Conservation (phyloP, 1,140 invertebrate species). For the Drosophila rufa region DNA sequence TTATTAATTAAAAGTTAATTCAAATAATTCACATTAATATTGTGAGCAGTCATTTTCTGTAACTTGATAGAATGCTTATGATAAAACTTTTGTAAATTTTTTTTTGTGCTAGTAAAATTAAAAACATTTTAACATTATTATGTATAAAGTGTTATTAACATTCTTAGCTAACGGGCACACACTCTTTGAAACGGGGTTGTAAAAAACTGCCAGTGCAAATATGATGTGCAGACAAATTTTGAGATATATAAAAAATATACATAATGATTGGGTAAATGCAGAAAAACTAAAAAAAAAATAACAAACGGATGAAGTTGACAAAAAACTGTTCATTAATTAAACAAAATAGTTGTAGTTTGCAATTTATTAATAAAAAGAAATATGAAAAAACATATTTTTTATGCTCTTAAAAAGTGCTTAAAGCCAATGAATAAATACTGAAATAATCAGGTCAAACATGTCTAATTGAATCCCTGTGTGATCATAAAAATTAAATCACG, state of each 20-base stretch:
- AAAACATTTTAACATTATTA: neutral
- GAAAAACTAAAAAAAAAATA: neutral
- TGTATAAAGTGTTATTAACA: neutral
- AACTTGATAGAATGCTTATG: too few species aligned
- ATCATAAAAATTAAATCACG: slow-evolving; percentile 1
- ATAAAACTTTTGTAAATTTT: neutral
- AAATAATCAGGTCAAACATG: neutral
- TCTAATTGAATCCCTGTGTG: neutral
- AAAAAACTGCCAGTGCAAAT: neutral
- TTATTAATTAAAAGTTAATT: too few species aligned
- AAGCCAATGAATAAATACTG: neutral
- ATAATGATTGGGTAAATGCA: neutral
- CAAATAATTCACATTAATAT: neutral
- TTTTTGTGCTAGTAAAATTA: too few species aligned
- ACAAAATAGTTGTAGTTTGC: neutral
- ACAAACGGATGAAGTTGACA: neutral
- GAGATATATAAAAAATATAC: neutral
- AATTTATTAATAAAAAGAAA: neutral
- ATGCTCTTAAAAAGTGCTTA: neutral
- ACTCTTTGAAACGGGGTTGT: neutral
- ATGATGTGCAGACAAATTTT: neutral
- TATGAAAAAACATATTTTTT: neutral
- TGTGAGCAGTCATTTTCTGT: too few species aligned
- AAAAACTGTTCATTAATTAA: neutral
- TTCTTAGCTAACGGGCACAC: neutral